Conservation (phyloP, 2,888 invertebrate species). For the Epinotia bilunana region DNA sequence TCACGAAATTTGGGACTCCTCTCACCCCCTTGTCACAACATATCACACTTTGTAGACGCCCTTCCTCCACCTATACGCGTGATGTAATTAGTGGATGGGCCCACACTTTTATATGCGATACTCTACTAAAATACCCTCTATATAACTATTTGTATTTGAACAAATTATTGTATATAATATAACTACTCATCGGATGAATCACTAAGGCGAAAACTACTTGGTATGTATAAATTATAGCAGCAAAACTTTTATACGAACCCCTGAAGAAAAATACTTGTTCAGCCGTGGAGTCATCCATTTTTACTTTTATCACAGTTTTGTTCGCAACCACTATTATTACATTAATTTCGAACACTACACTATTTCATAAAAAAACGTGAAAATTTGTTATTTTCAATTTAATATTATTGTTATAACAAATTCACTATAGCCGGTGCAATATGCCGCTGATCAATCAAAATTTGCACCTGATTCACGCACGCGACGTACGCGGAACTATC, state of each 20-base stretch:
- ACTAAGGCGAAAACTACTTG: no score
- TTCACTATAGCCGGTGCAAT: conserved; percentile 10
- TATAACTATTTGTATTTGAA: no score
- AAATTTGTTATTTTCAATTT: not conserved
- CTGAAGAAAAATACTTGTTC: conserved; percentile 4
- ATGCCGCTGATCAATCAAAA: conserved; percentile 38
- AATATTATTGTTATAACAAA: not conserved
- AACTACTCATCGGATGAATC: no score
- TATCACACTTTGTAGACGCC: no score
- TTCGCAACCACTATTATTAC: not conserved
- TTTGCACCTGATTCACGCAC: conserved; percentile 75
- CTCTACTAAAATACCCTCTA: no score
- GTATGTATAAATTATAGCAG: no score
- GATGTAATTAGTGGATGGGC: no score
- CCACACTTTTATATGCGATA: no score
- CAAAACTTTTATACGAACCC: conserved; percentile 10
- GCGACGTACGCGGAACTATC: conserved; percentile 77
- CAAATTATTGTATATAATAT: no score
- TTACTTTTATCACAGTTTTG: not conserved
- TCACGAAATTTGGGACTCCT: no score
- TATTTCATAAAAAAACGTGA: not conserved
- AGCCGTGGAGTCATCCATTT: conserved; percentile 28
- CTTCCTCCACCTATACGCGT: no score
- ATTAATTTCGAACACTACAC: not conserved
- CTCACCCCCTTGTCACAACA: no score